Percentiles rank a stretch among this genome's conserved stretches.
phyloP scores from a whole-genome alignment of 2,888 invertebrate species.

The Stenichneumon culpator region DNA sequence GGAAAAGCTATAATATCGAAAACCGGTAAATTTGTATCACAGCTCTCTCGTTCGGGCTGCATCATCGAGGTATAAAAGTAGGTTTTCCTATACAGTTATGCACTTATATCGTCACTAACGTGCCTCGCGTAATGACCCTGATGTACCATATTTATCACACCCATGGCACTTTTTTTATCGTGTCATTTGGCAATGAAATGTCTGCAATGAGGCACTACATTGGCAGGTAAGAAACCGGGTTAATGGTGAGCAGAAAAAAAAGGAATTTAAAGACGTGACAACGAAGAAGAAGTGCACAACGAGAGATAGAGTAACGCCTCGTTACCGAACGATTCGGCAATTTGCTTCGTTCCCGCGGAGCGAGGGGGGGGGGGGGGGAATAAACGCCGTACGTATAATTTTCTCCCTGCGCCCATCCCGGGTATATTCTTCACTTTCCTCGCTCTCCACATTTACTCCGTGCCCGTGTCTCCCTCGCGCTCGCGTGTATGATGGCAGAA shows the following conservation, averaged over 20 bases:
- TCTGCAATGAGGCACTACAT: slow-evolving; percentile 43
- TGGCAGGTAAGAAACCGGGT: slow-evolving; percentile 31
- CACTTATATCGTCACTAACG: slow-evolving; percentile 45
- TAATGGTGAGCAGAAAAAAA: slow-evolving; percentile 40
- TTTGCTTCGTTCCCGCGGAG: slow-evolving; percentile 41
- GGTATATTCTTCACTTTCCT: slow-evolving; percentile 30
- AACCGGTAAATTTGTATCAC: slow-evolving; percentile 45
- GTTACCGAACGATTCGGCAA: slow-evolving; percentile 63
- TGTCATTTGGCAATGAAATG: slow-evolving; percentile 43
- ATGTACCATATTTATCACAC: slow-evolving; percentile 39
- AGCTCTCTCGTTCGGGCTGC: slow-evolving; percentile 30
- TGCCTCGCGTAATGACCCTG: slow-evolving; percentile 44
- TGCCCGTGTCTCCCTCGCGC: neutral
- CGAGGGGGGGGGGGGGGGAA: slow-evolving; percentile 31
- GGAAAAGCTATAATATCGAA: slow-evolving; percentile 15
- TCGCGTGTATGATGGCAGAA: neutral
- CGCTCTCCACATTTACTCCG: slow-evolving; percentile 27
- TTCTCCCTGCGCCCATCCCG: slow-evolving; percentile 39
- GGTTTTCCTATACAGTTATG: slow-evolving; percentile 51
- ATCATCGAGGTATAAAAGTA: slow-evolving; percentile 40
- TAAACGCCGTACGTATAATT: slow-evolving; percentile 61
- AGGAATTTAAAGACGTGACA: slow-evolving; percentile 20
- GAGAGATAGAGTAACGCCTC: slow-evolving; percentile 56
- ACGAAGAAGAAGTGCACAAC: slow-evolving; percentile 33
- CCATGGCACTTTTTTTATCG: neutral